Conservation (phyloP, 2,113 vertebrate genomes). For the Brachypteracias leptosomus region DNA sequence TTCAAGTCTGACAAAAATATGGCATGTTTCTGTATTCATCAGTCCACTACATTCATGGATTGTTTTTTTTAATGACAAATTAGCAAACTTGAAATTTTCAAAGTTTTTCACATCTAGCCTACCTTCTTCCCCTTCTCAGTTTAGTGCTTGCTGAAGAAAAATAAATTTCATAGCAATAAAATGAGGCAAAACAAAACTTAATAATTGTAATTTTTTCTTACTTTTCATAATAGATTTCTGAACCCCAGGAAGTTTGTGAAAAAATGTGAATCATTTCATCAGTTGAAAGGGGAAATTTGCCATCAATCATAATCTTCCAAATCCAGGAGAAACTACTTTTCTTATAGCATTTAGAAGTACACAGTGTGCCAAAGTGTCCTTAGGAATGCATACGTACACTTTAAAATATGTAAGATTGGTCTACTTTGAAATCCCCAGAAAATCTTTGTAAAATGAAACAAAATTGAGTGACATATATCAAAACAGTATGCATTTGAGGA, state of each 20-base stretch:
- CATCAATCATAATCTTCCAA: not conserved
- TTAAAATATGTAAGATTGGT: not conserved
- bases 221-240: not conserved
- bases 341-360: not conserved
- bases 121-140: not conserved
- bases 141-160: not conserved
- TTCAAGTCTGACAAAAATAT: not conserved
- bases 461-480: not conserved
- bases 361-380: not conserved
- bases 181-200: not conserved
- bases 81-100: not conserved
- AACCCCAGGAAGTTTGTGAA: not conserved
- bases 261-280: not conserved
- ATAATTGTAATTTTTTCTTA: not conserved
- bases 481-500: not conserved
- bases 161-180: not conserved
- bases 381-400: not conserved
- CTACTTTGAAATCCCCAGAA: not conserved
- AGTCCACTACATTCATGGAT: not conserved
- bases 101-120: not conserved
- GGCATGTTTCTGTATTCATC: not conserved
- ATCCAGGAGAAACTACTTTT: not conserved
- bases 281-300: not conserved
- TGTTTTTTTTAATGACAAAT: not conserved
- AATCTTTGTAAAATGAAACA: not conserved